These are phyloP conservation scores for Sapayoa aenigma DNA, from an alignment of 2,113 vertebrate species.

Conservation along the genomic window DNA sequence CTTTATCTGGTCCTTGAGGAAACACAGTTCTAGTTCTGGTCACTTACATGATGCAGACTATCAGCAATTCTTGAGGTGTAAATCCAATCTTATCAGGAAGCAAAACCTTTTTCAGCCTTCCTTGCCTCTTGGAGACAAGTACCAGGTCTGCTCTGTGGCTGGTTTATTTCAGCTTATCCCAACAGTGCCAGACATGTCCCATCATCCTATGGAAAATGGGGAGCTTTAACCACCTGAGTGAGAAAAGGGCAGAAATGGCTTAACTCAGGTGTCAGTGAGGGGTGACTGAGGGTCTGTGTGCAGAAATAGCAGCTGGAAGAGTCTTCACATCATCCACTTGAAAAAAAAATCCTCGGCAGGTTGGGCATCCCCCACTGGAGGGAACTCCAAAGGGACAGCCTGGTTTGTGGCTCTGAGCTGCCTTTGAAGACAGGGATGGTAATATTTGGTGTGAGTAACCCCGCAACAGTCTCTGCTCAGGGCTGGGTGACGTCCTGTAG, in stretches of 20 bases:
- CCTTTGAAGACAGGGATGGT: not conserved
- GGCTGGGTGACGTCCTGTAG: not conserved
- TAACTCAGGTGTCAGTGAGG: not conserved
- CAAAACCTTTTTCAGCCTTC: slow-evolving; percentile 55
- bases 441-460: not conserved
- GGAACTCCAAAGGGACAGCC: not conserved
- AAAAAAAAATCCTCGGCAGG: not conserved
- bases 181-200: not conserved
- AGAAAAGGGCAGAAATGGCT: not conserved
- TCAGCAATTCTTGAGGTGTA: slow-evolving; percentile 50
- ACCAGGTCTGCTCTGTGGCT: not conserved
- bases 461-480: not conserved
- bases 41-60: not conserved
- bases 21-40: not conserved
- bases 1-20: slow-evolving; percentile 40
- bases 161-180: slow-evolving; percentile 31
- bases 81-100: slow-evolving; percentile 57
- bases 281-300: not conserved
- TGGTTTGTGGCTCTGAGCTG: not conserved
- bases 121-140: not conserved
- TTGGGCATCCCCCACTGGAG: not conserved
- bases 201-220: not conserved
- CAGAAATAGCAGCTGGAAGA: slow-evolving; percentile 4
- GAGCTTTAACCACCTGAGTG: not conserved
- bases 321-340: not conserved